Base-by-base conservation (phyloP, 2,888 invertebrate genomes). In the Perithous albicinctus region DNA sequence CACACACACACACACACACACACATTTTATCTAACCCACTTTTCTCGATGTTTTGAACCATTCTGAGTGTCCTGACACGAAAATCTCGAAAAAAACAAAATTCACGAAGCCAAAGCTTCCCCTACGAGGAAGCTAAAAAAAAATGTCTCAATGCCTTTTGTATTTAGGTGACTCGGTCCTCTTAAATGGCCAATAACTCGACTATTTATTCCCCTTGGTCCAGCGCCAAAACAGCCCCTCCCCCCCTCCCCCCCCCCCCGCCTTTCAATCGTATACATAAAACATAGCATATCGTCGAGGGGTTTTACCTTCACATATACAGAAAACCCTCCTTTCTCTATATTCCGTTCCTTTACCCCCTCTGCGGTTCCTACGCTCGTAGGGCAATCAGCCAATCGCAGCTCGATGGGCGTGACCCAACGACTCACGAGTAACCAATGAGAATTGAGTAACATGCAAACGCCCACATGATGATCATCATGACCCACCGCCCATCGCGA, bases 401-500 rank as follows among this genome's bases (percentile, higher is more conserved):
- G 15, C 26, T 20, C 41, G 18, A 26, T 59, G 72, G 80, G 80
- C 76, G 80, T 80, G 20, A 10, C 59, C 12, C 3, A 6, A 38
- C 43, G 48, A 1, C 15, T 18, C 8, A 56, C 29, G 70, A 20
- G 23, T 18, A n/a, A 23, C 80, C 80, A 80, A 76, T 80, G 41
- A 72, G 32, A 72, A 23, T 12, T 38, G 2, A 38, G 18, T 8
- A n/a, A 38, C 0, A 29, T 0, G 48, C 8, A 4, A 41, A 64
- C 80, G 80, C 80, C 80, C 80, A 72, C 43, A 51, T 41, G n/a
- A 56, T 59, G 59, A 15, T 23, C 18, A n/a, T 43, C 23, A 7
- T 12, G n/a, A n/a, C n/a, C n/a, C n/a, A 12, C 59, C 64, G 66
- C 66, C 56, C 77, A 51, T 63, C 63, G 70, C 63, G 51, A 26